A percentile compares a stretch with the other conserved stretches of the same genome.
Evolutionary conservation across 1,140 invertebrate genomes (phyloP).

Genomic region (Formica exsecta): DNA sequence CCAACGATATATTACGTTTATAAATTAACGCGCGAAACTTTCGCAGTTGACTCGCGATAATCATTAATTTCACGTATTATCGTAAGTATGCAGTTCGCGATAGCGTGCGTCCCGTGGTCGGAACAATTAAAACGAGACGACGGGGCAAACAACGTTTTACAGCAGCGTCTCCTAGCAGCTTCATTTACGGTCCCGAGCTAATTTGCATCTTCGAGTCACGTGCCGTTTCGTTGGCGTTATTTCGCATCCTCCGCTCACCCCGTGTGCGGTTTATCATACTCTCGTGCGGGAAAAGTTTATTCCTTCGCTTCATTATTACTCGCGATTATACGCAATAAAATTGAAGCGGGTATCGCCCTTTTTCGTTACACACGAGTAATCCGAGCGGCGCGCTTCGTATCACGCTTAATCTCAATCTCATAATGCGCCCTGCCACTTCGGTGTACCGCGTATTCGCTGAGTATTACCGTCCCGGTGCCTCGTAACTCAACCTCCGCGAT

Average conservation of each 20-base stretch:
- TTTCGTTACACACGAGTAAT: constrained; percentile 43
- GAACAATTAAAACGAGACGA: not conserved
- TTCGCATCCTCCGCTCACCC: not conserved
- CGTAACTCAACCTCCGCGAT: constrained; percentile 61
- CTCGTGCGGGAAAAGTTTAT: not conserved
- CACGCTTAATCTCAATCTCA: constrained; percentile 65
- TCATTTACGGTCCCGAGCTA: constrained; percentile 14
- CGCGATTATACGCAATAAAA: constrained; percentile 20
- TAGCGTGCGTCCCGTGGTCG: not conserved
- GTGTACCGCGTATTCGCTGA: constrained; percentile 59
- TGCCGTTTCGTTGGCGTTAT: not conserved
- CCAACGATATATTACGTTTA: constrained; percentile 62
- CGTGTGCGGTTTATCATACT: not conserved
- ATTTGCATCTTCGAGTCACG: constrained; percentile 27
- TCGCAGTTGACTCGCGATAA: constrained; percentile 55
- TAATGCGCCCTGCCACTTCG: constrained; percentile 54
- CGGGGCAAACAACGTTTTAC: not conserved
- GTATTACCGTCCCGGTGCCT: constrained; percentile 59
- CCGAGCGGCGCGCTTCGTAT: constrained; percentile 27
- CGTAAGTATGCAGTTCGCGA: constrained; percentile 44
- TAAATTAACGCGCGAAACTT: constrained; percentile 61
- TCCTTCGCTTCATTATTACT: not conserved
- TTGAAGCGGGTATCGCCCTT: constrained; percentile 34
- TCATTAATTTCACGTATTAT: constrained; percentile 61
- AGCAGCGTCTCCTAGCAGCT: not conserved